phyloP scores from a whole-genome alignment of 2,797 vertebrate species.

The Cyclopterus lumpus region DNA sequence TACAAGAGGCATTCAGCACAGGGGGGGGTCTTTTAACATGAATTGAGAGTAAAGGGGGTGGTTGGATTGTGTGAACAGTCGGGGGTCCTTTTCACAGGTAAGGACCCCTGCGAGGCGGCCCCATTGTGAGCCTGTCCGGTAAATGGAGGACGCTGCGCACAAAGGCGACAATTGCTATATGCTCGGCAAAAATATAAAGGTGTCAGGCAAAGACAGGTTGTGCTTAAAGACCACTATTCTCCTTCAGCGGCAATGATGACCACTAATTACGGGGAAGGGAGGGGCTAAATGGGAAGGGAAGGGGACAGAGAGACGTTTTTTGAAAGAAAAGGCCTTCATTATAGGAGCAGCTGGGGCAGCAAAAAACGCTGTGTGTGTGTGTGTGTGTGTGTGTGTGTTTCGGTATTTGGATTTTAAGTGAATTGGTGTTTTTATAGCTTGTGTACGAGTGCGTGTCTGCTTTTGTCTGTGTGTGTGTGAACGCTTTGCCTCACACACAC shows the following conservation, averaged over 20 bases:
- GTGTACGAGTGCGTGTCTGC: conserved; percentile 47
- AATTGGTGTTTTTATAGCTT: conserved; percentile 56
- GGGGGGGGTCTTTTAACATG: conserved; percentile 78
- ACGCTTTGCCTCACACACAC: conserved; percentile 29
- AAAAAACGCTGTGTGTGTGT: conserved; percentile 18
- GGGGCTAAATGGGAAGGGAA: conserved; percentile 62
- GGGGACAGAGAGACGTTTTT: conserved; percentile 60
- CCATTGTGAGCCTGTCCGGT: conserved; percentile 82
- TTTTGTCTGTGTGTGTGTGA: conserved; percentile 55
- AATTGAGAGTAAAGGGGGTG: conserved; percentile 78
- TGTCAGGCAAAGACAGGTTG: conserved; percentile 82
- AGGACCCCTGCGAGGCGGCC: conserved; percentile 78
- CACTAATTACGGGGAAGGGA: conserved; percentile 79
- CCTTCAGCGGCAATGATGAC: conserved; percentile 77
- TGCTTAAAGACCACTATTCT: conserved; percentile 81
- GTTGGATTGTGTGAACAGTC: conserved; percentile 66
- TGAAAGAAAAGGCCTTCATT: conserved; percentile 78
- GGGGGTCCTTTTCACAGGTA: conserved; percentile 87
- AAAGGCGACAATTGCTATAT: conserved; percentile 84
- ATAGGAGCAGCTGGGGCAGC: conserved; percentile 76
- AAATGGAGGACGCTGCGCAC: conserved; percentile 79
- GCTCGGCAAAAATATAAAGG: conserved; percentile 80
- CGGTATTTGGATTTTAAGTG: conserved; percentile 57
- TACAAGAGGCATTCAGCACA: conserved; percentile 81
- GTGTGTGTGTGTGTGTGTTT: conserved; percentile 49